Percentiles rank a stretch among this genome's conserved stretches.
phyloP scores from a whole-genome alignment of 2,113 vertebrate genomes.

The Bubalus kerabau region DNA sequence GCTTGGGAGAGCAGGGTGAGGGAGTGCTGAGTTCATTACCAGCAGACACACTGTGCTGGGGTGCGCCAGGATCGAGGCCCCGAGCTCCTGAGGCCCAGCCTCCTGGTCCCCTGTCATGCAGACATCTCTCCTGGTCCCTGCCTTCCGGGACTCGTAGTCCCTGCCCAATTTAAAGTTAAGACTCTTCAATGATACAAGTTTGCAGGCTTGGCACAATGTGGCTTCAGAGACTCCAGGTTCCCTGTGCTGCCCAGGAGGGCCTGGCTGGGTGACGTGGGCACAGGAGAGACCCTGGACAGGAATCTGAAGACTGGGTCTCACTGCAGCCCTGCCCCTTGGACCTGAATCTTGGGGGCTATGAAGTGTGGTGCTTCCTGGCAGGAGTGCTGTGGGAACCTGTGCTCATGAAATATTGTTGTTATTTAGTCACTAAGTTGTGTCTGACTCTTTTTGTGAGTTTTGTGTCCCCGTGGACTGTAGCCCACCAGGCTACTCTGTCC shows the following conservation, averaged over 20 bases:
- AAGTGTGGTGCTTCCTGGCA: neutral
- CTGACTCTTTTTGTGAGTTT: neutral
- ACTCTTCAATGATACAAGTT: neutral
- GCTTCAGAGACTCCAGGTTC: neutral
- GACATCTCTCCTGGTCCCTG: neutral
- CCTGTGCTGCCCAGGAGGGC: neutral
- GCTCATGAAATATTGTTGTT: neutral
- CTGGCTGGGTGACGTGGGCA: neutral
- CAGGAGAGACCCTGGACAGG: neutral
- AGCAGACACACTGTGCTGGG: neutral
- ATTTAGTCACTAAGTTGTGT: neutral
- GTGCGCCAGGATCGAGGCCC: neutral
- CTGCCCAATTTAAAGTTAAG: constrained; percentile 69
- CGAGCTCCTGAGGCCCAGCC: neutral
- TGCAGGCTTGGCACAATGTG: neutral
- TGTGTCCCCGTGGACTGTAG: neutral
- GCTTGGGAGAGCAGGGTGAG: neutral
- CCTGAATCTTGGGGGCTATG: neutral
- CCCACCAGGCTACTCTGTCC: neutral
- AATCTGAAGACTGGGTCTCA: neutral
- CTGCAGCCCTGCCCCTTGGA: neutral
- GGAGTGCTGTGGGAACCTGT: neutral
- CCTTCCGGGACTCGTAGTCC: constrained; percentile 23
- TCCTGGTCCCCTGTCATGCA: neutral
- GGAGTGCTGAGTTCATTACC: neutral